These are phyloP conservation scores for Lepisosteus osseus DNA, from an alignment of 2,113 vertebrate genomes.

Conservation along the genomic window DNA sequence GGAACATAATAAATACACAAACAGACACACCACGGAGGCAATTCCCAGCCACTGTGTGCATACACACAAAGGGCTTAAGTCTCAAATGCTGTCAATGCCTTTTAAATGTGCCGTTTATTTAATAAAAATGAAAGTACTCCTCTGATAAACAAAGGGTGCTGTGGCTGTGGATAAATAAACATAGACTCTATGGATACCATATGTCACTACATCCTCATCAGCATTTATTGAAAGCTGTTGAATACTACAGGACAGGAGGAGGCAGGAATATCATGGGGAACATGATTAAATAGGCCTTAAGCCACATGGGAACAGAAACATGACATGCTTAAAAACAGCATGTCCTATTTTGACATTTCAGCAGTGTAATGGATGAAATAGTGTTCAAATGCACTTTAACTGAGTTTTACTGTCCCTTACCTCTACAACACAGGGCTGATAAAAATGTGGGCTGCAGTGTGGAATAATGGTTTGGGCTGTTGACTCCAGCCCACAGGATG, in stretches of 20 bases:
- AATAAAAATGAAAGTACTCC: constrained; percentile 1
- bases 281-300: no score
- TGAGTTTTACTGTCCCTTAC: no score
- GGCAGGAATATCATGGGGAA: background rate
- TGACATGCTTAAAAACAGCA: no score
- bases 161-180: background rate
- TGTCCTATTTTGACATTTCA: no score
- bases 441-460: no score
- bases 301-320: no score
- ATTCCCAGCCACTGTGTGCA: background rate
- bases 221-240: constrained; percentile 27
- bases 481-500: no score
- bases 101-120: background rate
- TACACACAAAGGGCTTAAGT: background rate
- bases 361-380: no score
- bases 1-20: background rate
- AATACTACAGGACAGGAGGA: constrained; percentile 12
- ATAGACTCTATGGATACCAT: background rate
- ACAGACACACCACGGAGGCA: background rate
- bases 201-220: constrained; percentile 37
- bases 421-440: no score
- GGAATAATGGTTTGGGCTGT: no score
- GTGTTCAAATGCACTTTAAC: no score
- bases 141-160: background rate
- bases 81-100: background rate